Evolutionary conservation across 2,797 vertebrate species (phyloP).

Genomic region (Enteromius radiatus): DNA sequence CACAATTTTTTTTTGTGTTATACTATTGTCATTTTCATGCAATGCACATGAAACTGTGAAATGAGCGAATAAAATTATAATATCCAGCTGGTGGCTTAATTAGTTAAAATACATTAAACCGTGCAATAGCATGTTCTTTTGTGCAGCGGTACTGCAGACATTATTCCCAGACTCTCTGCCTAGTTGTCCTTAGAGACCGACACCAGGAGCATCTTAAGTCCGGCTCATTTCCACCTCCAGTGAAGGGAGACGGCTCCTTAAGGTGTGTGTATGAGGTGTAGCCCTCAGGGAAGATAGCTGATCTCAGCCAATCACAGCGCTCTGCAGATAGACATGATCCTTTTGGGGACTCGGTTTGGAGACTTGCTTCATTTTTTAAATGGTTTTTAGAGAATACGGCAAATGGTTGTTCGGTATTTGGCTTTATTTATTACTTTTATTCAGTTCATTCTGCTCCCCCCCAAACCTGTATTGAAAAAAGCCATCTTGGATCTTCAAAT

Average conservation of each 20-base stretch:
- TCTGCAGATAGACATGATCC: constrained; percentile 69
- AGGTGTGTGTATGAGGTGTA: constrained; percentile 73
- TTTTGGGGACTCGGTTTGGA: background rate
- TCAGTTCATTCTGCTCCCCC: background rate
- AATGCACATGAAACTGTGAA: constrained; percentile 10
- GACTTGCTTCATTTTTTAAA: background rate
- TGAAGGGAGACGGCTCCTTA: constrained; percentile 84
- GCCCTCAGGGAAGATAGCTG: constrained; percentile 76
- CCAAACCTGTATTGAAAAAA: too few species aligned
- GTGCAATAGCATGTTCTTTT: constrained; percentile 12
- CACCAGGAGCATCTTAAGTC: constrained; percentile 71
- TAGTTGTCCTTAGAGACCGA: constrained; percentile 34
- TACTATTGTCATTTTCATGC: background rate
- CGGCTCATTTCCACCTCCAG: constrained; percentile 84
- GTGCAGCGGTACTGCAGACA: constrained; percentile 12
- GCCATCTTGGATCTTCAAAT: too few species aligned
- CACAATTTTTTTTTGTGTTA: background rate
- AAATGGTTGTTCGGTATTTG: background rate
- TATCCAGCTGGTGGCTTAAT: constrained; percentile 8
- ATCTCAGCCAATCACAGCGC: constrained; percentile 73
- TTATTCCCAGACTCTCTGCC: constrained; percentile 35
- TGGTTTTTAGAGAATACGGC: background rate
- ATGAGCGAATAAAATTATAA: background rate
- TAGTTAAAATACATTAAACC: constrained; percentile 28
- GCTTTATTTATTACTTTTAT: background rate